Evolutionary conservation across 2,797 vertebrate species (phyloP).

Genomic region (Apodemus agrarius): DNA sequence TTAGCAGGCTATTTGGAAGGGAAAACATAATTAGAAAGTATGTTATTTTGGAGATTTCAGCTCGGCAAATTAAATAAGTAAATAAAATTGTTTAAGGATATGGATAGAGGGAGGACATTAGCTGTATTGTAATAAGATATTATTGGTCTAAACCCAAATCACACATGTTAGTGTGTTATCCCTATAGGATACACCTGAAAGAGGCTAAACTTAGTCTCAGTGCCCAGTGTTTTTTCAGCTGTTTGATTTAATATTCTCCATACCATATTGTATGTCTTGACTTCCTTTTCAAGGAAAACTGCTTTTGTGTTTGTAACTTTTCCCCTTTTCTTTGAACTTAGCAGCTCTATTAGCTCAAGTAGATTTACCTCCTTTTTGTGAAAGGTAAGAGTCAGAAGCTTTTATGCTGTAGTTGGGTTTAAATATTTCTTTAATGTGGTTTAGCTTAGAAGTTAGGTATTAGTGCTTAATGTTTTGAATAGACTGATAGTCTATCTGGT

Average conservation of each 20-base stretch:
- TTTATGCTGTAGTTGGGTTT: conserved; percentile 22
- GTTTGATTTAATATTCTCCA: not conserved
- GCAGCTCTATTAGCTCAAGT: not conserved
- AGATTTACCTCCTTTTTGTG: conserved; percentile 23
- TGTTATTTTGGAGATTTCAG: conserved; percentile 36
- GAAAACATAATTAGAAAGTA: not conserved
- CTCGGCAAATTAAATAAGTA: not conserved
- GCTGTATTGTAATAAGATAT: not conserved
- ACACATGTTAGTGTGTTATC: conserved; percentile 2
- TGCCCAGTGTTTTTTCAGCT: not conserved
- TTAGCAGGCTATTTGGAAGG: conserved; percentile 52
- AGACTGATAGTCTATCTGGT: not conserved
- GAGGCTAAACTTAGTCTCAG: not conserved
- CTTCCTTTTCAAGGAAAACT: conserved; percentile 28
- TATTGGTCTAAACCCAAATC: conserved; percentile 28
- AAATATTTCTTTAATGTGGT: conserved; percentile 20
- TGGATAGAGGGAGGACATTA: conserved; percentile 28
- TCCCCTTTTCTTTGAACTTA: not conserved
- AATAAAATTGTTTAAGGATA: conserved; percentile 26
- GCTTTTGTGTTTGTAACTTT: not conserved
- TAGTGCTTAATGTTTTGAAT: conserved; percentile 14
- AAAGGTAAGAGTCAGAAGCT: conserved; percentile 21
- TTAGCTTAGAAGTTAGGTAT: conserved; percentile 38
- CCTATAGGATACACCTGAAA: not conserved
- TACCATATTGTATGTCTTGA: not conserved